Base-by-base conservation (phyloP, 2,113 vertebrate genomes). In the Oenanthe oenanthe region DNA sequence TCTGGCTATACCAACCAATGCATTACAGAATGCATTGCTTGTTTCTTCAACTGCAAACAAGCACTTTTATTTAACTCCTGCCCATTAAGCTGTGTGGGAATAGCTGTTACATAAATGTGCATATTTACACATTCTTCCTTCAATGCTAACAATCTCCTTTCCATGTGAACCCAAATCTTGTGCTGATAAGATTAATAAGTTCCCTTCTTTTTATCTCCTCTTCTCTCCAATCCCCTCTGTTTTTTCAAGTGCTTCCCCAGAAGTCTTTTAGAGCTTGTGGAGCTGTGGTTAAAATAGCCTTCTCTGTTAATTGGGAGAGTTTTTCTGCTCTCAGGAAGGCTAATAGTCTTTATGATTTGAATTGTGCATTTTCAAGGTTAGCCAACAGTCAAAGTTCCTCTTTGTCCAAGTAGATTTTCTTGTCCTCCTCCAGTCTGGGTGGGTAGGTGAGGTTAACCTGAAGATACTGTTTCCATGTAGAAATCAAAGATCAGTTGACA, bases 361-460 rank as follows among this genome's bases (percentile, higher is more conserved):
- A 36, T 36, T 1, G 0, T 21, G n/a, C 1, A 4, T 1, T 0
- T 81, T 87, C 43, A 43, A 40, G 21, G 22, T 80, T 40, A 77
- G 43, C 32, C 15, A 51, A 8, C 48, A 67, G 68, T 65, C 56
- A 32, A 63, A 84, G 40, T 83, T 73, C 11, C 4, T 60, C 5
- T 71, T 81, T 60, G 18, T 10, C 12, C 10, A 7, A 17, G 16
- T 48, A 19, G 1, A 2, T 85, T 88, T 75, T 78, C 24, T 58
- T 67, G 31, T 85, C 28, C 16, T 25, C 9, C 16, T 80, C 5
- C 17, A 19, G 17, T 51, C 25, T 58, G 51, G 84, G 34, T 36
- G 40, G 43, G 13, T 47, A 80, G 47, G 31, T 3, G 5, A 87
- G n/a, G 29, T 91, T 63, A 38, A 29, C 16, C 47, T 83, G 50